phyloP scores from a whole-genome alignment of 2,888 invertebrate genomes.

The Dynastes hyllus region DNA sequence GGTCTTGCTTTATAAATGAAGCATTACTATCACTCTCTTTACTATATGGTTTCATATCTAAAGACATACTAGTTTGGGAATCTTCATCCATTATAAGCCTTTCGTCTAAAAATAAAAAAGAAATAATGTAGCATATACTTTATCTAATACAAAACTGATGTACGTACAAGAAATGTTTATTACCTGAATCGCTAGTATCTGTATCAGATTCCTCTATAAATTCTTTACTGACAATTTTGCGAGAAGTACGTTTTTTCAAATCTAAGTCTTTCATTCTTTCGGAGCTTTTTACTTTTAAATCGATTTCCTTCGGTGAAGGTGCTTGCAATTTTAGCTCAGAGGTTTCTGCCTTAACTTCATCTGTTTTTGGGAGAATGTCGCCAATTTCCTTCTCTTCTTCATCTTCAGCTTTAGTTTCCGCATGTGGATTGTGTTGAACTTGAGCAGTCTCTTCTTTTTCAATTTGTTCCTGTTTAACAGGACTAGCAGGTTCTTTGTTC shows the following conservation, averaged over 20 bases:
- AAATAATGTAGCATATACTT: background rate
- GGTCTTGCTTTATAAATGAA: conserved; percentile 57
- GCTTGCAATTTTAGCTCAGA: conserved; percentile 31
- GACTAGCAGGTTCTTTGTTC: conserved; percentile 58
- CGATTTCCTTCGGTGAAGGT: conserved; percentile 38
- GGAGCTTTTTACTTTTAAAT: conserved; percentile 30
- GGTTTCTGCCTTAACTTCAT: conserved; percentile 19
- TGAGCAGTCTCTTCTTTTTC: conserved; percentile 59
- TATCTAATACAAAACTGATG: no score
- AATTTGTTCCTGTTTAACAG: conserved; percentile 48
- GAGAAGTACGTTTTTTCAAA: conserved; percentile 64
- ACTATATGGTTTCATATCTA: conserved; percentile 58
- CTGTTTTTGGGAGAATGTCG: conserved; percentile 49
- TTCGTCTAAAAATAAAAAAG: conserved; percentile 36
- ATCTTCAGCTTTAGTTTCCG: conserved; percentile 54
- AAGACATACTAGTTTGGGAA: conserved; percentile 61
- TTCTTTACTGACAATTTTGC: conserved; percentile 69
- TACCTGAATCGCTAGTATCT: conserved; percentile 78
- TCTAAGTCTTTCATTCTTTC: conserved; percentile 53
- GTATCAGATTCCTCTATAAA: conserved; percentile 76
- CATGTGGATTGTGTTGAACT: conserved; percentile 32
- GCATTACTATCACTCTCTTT: conserved; percentile 58
- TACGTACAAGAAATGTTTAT: no score
- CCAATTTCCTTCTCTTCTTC: conserved; percentile 50
- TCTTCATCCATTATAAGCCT: conserved; percentile 73